These are phyloP conservation scores for Cyphomyrus discorhynchus DNA, from an alignment of 2,113 vertebrate species.

Conservation along the genomic window DNA sequence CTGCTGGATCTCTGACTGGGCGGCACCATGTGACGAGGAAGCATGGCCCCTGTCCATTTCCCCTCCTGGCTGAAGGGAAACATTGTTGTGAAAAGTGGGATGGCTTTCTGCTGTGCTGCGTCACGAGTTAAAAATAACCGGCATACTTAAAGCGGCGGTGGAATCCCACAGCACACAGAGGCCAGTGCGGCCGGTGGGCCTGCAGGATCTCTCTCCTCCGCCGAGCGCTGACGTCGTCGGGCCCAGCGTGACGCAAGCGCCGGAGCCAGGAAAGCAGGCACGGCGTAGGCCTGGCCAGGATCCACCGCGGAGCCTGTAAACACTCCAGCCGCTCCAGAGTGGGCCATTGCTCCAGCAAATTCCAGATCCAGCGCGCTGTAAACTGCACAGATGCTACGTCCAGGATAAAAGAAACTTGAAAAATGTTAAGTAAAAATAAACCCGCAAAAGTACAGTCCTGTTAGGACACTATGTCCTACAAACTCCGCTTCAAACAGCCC, in stretches of 20 bases:
- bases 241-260: not conserved
- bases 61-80: constrained; percentile 90
- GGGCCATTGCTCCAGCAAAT: not conserved
- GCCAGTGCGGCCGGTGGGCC: constrained; percentile 68
- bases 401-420: not conserved
- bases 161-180: constrained; percentile 88
- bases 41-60: constrained; percentile 88
- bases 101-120: constrained; percentile 72
- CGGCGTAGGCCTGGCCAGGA: not conserved
- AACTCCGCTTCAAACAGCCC: not conserved
- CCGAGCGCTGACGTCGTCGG: not conserved
- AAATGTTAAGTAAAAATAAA: not conserved
- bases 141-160: constrained; percentile 95
- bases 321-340: not conserved
- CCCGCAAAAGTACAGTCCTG: not conserved
- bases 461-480: not conserved
- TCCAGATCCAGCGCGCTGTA: not conserved
- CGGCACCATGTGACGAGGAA: constrained; percentile 92
- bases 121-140: constrained; percentile 97
- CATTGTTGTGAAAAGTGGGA: constrained; percentile 77
- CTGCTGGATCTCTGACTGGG: constrained; percentile 63
- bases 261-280: not conserved
- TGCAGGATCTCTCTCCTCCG: constrained; percentile 42
- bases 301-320: not conserved
- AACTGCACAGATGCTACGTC: not conserved